A percentile compares a stretch with the other conserved stretches of the same genome.
These are phyloP conservation scores for Pteronura brasiliensis DNA, from an alignment of 2,113 vertebrate genomes.

Conservation along the genomic window DNA sequence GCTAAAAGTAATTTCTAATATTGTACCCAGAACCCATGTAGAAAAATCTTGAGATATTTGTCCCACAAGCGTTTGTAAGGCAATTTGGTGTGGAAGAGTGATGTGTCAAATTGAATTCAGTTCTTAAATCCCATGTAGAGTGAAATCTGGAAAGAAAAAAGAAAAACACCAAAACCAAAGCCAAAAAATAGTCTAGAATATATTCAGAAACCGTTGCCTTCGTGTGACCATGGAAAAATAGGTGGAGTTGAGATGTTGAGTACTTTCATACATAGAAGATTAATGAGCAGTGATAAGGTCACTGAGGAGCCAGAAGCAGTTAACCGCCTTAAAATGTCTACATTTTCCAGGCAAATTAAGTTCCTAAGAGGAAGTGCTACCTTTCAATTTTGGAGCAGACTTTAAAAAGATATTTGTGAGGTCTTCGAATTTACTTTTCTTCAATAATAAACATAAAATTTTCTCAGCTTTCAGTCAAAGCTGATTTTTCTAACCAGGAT, in stretches of 20 bases:
- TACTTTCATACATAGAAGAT: neutral
- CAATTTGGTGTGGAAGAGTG: neutral
- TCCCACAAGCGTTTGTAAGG: neutral
- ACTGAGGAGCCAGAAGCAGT: constrained; percentile 4
- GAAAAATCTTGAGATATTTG: constrained; percentile 7
- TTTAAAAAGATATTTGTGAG: neutral
- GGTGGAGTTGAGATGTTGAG: neutral
- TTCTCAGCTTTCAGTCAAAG: constrained; percentile 29
- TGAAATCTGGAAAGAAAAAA: constrained; percentile 18
- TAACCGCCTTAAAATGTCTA: neutral
- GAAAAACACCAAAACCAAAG: neutral
- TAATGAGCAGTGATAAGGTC: neutral
- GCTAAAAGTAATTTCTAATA: constrained; percentile 44
- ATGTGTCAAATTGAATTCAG: constrained; percentile 40
- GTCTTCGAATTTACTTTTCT: constrained; percentile 55
- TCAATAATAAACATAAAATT: constrained; percentile 47
- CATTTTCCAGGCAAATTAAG: constrained; percentile 37
- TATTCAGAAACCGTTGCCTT: neutral
- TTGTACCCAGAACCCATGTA: neutral
- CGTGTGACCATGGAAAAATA: neutral
- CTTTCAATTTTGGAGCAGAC: constrained; percentile 33
- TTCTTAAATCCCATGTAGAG: neutral
- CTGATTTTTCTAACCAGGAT: constrained; percentile 29
- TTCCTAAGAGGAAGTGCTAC: constrained; percentile 44
- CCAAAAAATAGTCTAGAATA: neutral